Base-by-base conservation (phyloP, 2,113 vertebrate genomes). In the Tringa solitaria region DNA sequence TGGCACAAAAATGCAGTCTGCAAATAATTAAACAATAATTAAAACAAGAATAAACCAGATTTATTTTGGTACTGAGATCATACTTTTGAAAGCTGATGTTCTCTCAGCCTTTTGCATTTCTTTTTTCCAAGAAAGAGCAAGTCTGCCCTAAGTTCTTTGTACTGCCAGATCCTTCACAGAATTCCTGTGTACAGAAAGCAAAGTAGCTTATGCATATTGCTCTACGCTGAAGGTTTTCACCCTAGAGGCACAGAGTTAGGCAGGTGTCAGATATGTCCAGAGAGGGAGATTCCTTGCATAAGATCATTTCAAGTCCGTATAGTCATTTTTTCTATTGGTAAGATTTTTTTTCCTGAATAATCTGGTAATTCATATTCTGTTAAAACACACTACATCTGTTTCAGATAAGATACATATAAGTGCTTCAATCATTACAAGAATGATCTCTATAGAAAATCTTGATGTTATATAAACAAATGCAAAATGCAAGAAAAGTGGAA, bases 1-100 rank as follows among this genome's bases (percentile, higher is more conserved):
- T 92, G 79, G 68, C 82, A 95, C 84, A 83, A 60, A 96, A 87
- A 87, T 73, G 75, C 39, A 78, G 43, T 72, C 89, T 96, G 92
- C 61, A 96, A 97, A 96, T 97, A 95, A 97, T 97, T 97, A 96
- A 95, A 79, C 63, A 59, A 63, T 74, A 95, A 93, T 92, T 94
- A 91, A 95, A 95, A 74, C 87, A 96, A 86, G 87, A 92, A 86
- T 80, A 68, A 94, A 27, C 51, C 76, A 70, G 84, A 37, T 95
- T 95, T 93, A 32, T 95, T 81, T 85, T 92, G 86, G 72, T 88
- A 83, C 43, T 76, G 32, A 51, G 51, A 13, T 91, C 50, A 83
- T 90, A 85, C 92, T 93, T 93, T 60, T 88, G 95, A 96, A 96
- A 93, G 28, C 57, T 77, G 84, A 20, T 93, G 53, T 93, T 88